Evolutionary conservation across 2,113 vertebrate species (phyloP), one percentile per base, ranked within the genome.

Genomic region (Oreochromis spilurus): DNA sequence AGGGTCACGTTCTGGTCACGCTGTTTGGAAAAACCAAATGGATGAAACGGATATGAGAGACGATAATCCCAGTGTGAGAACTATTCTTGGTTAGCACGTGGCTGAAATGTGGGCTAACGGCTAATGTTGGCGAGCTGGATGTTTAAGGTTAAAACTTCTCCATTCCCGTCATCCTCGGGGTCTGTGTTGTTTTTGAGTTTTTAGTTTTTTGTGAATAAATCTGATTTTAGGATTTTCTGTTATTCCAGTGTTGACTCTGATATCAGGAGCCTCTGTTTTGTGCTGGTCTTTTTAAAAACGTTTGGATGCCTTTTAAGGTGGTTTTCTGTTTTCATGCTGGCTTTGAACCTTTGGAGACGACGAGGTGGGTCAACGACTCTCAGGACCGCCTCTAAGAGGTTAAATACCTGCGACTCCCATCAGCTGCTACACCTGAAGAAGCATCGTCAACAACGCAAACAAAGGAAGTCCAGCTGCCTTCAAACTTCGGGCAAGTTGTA

Each of bases 281-380:
- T 38, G 36, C 31, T 62, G 31, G 0, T 7, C n/a, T 36, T 65
- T 38, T 13, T 7, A 8, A 19, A 7, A 16, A 50, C 45, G 2
- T 50, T 8, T 8, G 7, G 48, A 19, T 19, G 7, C 16, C 48
- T 50, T 50, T 50, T 2, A 21, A 67, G 34, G 34, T 21, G 62
- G 62, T 38, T 67, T 38, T 67, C 34, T 38, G 60, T 38, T 65
- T n/a, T 65, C 17, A 0, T 65, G 31, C 60, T 65, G 17, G 31
- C n/a, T 65, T 38, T 65, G 19, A 65, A 65, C 31, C 17, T 36
- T 65, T 12, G 31, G 31, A 36, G 31, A 36, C 0, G 5, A 65
- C 4, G 9, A 36, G 31, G 1, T 65, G 60, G 31, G 31, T 65
- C 60, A 36, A 4, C 60, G 0, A 38, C 31, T 36, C 31, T 36